Evolutionary conservation across 2,113 vertebrate genomes (phyloP).

Genomic region (Octodon degus): DNA sequence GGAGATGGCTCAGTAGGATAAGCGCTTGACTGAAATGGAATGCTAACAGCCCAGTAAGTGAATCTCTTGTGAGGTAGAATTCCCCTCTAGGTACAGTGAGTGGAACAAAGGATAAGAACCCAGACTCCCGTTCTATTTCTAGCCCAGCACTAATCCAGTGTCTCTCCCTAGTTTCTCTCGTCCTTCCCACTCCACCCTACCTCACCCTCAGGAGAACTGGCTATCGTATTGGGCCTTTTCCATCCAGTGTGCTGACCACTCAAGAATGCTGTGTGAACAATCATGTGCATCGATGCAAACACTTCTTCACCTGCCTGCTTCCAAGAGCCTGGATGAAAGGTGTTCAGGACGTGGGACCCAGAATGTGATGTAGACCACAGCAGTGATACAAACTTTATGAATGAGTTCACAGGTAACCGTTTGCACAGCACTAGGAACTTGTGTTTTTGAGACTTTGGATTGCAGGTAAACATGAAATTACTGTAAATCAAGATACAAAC

Average conservation of each 20-base stretch:
- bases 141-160: background rate
- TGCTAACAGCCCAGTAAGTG: background rate
- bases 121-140: background rate
- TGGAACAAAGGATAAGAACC: background rate
- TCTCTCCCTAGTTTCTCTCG: background rate
- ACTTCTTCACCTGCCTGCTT: background rate
- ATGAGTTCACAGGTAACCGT: background rate
- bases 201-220: background rate
- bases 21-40: background rate
- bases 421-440: background rate
- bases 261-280: background rate
- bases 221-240: background rate
- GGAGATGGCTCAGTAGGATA: no score
- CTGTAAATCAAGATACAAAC: background rate
- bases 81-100: background rate
- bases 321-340: background rate
- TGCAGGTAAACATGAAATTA: background rate
- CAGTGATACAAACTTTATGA: background rate
- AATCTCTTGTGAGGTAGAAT: background rate
- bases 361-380: background rate
- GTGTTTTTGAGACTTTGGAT: no score
- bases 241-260: background rate
- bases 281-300: fast-evolving
- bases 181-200: no score
- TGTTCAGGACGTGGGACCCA: background rate